Percentiles rank a stretch among this genome's conserved stretches.
Evolutionary conservation across 2,113 vertebrate genomes (phyloP).

Genomic region (Cranoglanis bouderius): DNA sequence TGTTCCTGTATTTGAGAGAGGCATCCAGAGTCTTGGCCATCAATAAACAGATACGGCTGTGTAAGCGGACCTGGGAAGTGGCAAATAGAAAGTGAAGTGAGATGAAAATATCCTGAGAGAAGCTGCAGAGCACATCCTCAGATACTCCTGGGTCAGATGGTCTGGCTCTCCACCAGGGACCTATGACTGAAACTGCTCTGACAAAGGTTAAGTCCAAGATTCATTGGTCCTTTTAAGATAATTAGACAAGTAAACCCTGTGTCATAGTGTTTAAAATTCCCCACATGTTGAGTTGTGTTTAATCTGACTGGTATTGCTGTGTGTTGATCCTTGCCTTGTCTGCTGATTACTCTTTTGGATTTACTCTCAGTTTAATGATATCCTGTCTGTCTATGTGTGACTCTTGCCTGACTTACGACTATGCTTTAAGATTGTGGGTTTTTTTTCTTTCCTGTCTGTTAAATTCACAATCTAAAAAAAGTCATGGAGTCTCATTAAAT

Average conservation of each 20-base stretch:
- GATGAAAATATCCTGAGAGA: neutral
- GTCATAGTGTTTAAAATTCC: neutral
- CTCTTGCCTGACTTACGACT: neutral
- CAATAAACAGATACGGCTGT: neutral
- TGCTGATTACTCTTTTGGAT: neutral
- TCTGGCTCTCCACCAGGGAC: neutral
- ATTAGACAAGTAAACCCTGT: neutral
- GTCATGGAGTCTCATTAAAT: neutral
- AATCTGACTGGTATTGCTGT: neutral
- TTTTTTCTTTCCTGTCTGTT: neutral
- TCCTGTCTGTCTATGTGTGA: neutral
- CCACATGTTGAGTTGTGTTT: neutral
- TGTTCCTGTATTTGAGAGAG: neutral
- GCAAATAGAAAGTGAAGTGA: neutral
- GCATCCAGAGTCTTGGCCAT: neutral
- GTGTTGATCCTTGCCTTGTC: neutral
- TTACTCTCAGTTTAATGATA: neutral
- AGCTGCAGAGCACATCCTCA: neutral
- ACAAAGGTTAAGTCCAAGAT: neutral
- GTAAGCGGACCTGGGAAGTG: neutral
- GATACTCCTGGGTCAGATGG: neutral
- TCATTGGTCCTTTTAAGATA: neutral
- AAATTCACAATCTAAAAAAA: neutral
- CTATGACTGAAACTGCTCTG: neutral
- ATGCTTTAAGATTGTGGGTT: neutral